Percentiles rank a stretch among this genome's conserved stretches.
Evolutionary conservation across 2,113 vertebrate species (phyloP).

Genomic region (Anthoscopus minutus): DNA sequence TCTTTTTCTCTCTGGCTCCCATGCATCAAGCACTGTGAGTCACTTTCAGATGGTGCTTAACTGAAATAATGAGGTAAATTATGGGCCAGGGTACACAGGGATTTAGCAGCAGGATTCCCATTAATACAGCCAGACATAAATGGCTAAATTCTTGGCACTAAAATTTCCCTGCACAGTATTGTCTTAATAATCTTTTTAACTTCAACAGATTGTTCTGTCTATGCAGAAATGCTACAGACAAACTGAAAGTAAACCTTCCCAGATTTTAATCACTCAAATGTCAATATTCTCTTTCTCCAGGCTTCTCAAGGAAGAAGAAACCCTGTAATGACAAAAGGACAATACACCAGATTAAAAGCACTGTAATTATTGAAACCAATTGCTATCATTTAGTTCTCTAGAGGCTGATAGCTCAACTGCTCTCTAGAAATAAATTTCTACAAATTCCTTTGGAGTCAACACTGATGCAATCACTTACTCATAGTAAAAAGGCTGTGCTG

Average conservation of each 20-base stretch:
- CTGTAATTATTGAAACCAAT: background rate
- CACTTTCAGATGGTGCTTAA: background rate
- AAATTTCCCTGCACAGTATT: background rate
- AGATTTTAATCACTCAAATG: background rate
- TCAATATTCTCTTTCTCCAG: background rate
- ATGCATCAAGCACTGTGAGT: background rate
- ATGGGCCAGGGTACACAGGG: background rate
- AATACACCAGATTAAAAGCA: background rate
- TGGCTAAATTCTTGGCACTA: background rate
- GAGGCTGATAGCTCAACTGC: background rate
- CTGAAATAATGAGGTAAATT: conserved; percentile 1
- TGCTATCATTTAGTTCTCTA: background rate
- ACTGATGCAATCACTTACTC: background rate
- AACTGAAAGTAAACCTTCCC: background rate
- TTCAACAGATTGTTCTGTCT: background rate
- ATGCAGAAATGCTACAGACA: background rate
- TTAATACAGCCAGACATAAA: background rate
- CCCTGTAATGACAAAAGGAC: background rate
- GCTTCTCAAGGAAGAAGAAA: background rate
- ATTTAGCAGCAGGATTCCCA: background rate
- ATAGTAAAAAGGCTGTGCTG: background rate
- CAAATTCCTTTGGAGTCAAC: background rate
- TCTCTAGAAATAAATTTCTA: conserved; percentile 2
- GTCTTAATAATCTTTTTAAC: background rate
- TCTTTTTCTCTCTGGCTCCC: background rate